These are phyloP conservation scores for human DNA, from an alignment of 2,113 vertebrate genomes.

Conservation along the genomic window GRCh38 chr7:79350001-79350500, in stretches of 20 bases:
- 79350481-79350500: neutral
- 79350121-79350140: conserved; percentile 7
- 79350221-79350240: neutral
- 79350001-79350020: neutral
- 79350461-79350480: neutral
- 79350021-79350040: neutral
- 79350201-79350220: neutral
- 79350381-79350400: neutral
- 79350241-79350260: neutral
- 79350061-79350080: neutral
- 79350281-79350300: neutral
- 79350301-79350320: neutral
- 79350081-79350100: neutral
- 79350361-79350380: neutral
- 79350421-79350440: neutral
- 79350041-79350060: neutral
- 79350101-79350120: neutral
- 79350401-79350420: conserved; percentile 17
- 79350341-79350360: neutral
- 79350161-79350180: neutral
- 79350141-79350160: neutral
- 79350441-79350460: neutral
- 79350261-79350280: neutral
- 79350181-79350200: neutral
- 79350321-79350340: neutral